Evolutionary conservation across 1,140 invertebrate species (phyloP).

Genomic region (Zaprionus kolodkinae): DNA sequence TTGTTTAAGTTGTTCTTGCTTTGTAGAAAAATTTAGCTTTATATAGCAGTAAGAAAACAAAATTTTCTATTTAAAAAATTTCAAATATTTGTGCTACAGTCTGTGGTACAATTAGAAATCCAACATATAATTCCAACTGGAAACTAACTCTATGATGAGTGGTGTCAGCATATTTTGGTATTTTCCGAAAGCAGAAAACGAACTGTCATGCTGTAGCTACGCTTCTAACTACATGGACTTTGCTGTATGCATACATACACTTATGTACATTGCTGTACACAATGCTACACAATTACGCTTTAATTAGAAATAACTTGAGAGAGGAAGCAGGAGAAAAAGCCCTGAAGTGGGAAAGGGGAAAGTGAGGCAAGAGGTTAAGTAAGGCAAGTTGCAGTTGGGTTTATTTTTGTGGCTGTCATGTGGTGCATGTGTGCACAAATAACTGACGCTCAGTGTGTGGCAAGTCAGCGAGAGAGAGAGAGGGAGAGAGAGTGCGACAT

Average conservation of each 20-base stretch:
- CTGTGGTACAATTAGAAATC: too few relatives aligned
- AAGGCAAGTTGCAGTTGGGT: constrained; percentile 54
- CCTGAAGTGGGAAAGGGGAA: neutral
- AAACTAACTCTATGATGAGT: too few relatives aligned
- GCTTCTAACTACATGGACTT: constrained; percentile 1
- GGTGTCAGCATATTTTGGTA: too few relatives aligned
- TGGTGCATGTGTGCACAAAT: constrained; percentile 36
- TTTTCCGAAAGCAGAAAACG: neutral
- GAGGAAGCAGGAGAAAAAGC: neutral
- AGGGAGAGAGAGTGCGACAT: neutral
- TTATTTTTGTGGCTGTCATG: constrained; percentile 72
- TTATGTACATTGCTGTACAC: constrained; percentile 3
- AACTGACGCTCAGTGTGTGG: neutral
- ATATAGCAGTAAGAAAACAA: too few relatives aligned
- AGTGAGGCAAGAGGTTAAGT: constrained; percentile 20
- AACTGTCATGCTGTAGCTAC: neutral
- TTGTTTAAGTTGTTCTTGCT: too few relatives aligned
- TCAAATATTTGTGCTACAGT: too few relatives aligned
- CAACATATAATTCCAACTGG: too few relatives aligned
- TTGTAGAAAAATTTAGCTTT: too few relatives aligned
- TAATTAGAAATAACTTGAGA: constrained; percentile 71
- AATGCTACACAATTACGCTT: constrained; percentile 61
- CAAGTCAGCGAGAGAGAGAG: neutral
- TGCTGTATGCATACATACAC: constrained; percentile 5
- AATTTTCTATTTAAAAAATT: too few relatives aligned